phyloP scores from a whole-genome alignment of 2,888 invertebrate genomes.

The Agrochola lota region DNA sequence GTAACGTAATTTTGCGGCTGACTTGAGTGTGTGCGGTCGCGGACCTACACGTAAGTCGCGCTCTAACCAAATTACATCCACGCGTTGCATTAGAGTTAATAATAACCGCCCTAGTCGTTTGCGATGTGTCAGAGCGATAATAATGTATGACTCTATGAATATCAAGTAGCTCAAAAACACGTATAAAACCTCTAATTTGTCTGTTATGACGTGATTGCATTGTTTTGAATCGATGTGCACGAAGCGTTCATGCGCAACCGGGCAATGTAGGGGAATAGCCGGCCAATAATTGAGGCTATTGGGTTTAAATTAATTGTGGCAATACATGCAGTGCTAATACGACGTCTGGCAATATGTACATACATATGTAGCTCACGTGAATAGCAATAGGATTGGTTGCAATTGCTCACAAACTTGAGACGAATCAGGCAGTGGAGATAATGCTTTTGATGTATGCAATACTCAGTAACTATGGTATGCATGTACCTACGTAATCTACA shows the following conservation, averaged over 20 bases:
- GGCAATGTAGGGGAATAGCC: constrained; percentile 78
- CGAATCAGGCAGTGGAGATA: constrained; percentile 81
- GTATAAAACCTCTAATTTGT: constrained; percentile 68
- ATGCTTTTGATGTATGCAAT: constrained; percentile 84
- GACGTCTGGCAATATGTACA: constrained; percentile 73
- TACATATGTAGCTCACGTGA: constrained; percentile 78
- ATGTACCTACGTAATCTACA: constrained; percentile 65
- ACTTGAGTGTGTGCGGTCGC: constrained; percentile 88
- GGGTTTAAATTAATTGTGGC: constrained; percentile 88
- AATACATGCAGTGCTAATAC: constrained; percentile 82
- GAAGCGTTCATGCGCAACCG: constrained; percentile 72
- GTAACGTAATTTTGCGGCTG: constrained; percentile 91
- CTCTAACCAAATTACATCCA: constrained; percentile 75
- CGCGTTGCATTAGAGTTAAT: constrained; percentile 57
- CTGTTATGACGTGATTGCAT: constrained; percentile 72
- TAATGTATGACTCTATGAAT: constrained; percentile 54
- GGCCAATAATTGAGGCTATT: constrained; percentile 86
- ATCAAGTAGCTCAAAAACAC: constrained; percentile 61
- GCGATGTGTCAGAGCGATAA: constrained; percentile 44
- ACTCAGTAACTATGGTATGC: constrained; percentile 63
- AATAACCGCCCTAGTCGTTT: constrained; percentile 45
- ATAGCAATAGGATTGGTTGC: constrained; percentile 84
- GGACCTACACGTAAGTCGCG: constrained; percentile 78
- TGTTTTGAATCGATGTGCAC: constrained; percentile 68
- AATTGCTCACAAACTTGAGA: constrained; percentile 85